Percentiles rank a stretch among this genome's conserved stretches.
Evolutionary conservation across 2,113 vertebrate species (phyloP).

Genomic region (Alectura lathami): DNA sequence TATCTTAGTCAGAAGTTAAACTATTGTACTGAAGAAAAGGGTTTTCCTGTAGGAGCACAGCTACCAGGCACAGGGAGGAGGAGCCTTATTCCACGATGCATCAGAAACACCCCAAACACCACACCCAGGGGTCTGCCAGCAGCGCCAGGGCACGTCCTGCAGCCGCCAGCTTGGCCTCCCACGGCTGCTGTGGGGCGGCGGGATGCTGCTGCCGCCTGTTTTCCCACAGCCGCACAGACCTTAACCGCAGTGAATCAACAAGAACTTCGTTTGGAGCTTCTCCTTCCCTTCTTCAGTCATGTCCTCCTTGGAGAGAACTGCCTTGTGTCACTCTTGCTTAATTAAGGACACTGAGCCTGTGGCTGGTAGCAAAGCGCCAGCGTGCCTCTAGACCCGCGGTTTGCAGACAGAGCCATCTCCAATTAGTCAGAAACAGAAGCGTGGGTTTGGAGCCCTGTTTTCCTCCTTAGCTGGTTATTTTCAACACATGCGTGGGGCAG

Average conservation of each 20-base stretch:
- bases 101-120: too few relatives aligned
- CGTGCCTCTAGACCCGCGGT: rapidly evolving
- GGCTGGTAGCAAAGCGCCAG: neutral
- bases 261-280: neutral
- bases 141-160: too few relatives aligned
- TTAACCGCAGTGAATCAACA: neutral
- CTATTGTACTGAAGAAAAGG: neutral
- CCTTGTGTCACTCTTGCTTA: neutral
- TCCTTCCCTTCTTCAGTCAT: neutral
- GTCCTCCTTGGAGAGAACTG: neutral
- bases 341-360: neutral
- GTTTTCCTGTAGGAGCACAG: neutral
- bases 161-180: neutral
- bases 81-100: neutral
- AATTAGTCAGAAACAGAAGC: rapidly evolving
- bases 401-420: neutral
- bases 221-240: neutral
- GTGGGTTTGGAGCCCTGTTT: neutral
- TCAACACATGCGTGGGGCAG: too few relatives aligned
- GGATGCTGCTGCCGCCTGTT: rapidly evolving
- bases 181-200: rapidly evolving
- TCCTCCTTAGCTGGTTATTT: neutral
- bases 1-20: neutral
- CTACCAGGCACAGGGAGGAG: neutral
- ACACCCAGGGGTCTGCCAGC: too few relatives aligned